Percentiles rank a stretch among this genome's conserved stretches.
These are phyloP conservation scores for Meloidogyne floridensis DNA, from an alignment of 1,140 invertebrate genomes.

Conservation along the genomic window DNA sequence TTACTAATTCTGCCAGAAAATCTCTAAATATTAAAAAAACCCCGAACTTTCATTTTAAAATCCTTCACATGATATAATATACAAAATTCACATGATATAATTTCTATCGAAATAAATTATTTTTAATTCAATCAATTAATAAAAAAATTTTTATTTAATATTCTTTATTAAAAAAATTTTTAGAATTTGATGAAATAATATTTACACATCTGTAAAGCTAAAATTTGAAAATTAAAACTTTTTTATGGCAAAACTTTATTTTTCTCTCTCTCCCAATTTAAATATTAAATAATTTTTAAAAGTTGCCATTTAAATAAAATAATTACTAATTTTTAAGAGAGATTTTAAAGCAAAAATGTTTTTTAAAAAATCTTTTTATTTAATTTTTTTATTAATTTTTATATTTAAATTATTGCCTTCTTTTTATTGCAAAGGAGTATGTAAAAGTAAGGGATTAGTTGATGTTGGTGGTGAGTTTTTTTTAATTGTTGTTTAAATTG, in stretches of 20 bases:
- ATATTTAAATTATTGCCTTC: not conserved
- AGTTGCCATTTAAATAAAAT: too few species aligned
- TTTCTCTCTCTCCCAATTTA: too few species aligned
- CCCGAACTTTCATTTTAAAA: too few species aligned
- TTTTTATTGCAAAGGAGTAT: not conserved
- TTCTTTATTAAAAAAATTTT: not conserved
- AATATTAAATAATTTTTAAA: too few species aligned
- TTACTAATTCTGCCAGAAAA: too few species aligned
- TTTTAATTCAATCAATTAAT: not conserved
- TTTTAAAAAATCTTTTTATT: not conserved
- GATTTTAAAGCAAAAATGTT: not conserved
- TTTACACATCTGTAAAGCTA: not conserved
- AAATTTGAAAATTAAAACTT: not conserved
- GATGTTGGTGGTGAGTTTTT: not conserved
- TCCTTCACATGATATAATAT: too few species aligned
- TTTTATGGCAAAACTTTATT: too few species aligned
- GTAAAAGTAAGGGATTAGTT: slow-evolving; percentile 2
- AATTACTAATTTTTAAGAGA: too few species aligned
- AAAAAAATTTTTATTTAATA: not conserved
- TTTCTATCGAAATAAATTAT: too few species aligned
- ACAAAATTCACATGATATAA: too few species aligned
- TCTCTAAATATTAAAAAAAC: too few species aligned
- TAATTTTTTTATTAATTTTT: slow-evolving; percentile 4
- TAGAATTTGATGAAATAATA: not conserved
- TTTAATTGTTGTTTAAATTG: not conserved